These are phyloP conservation scores for Pseudochirops corinnae DNA, from an alignment of 2,797 vertebrate species.

Conservation along the genomic window DNA sequence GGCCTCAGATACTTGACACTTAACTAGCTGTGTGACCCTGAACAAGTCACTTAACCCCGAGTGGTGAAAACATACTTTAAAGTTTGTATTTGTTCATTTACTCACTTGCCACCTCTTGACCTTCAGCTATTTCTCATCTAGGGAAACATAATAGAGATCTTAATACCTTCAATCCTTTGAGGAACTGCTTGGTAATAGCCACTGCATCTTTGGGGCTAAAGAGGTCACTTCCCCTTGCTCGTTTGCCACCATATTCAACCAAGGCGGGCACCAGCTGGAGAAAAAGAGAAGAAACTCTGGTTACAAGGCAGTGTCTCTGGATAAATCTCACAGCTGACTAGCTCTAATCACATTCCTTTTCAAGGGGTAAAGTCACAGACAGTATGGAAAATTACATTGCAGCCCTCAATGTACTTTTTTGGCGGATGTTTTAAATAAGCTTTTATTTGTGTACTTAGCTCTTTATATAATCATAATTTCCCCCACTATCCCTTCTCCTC, in stretches of 20 bases:
- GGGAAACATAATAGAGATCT: background rate
- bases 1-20: too few species aligned
- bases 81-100: slow-evolving; percentile 11
- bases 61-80: background rate
- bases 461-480: background rate
- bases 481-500: background rate
- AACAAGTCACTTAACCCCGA: too few species aligned
- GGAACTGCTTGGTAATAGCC: slow-evolving; percentile 98
- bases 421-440: background rate
- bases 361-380: background rate
- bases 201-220: slow-evolving; percentile 95
- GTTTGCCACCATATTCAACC: slow-evolving; percentile 95
- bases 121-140: background rate
- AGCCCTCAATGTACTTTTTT: background rate
- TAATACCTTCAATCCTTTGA: slow-evolving; percentile 96
- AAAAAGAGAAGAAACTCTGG: background rate
- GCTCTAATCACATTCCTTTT: background rate
- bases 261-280: slow-evolving; percentile 92
- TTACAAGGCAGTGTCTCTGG: too few species aligned
- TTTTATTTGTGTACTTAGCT: background rate
- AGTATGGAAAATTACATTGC: fast-evolving
- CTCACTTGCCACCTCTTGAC: background rate
- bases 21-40: too few species aligned
- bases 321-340: background rate
- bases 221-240: slow-evolving; percentile 95